A percentile compares a stretch with the other conserved stretches of the same genome.
Conservation (phyloP, 2,888 invertebrate genomes). For the Dryobotodes eremita region DNA sequence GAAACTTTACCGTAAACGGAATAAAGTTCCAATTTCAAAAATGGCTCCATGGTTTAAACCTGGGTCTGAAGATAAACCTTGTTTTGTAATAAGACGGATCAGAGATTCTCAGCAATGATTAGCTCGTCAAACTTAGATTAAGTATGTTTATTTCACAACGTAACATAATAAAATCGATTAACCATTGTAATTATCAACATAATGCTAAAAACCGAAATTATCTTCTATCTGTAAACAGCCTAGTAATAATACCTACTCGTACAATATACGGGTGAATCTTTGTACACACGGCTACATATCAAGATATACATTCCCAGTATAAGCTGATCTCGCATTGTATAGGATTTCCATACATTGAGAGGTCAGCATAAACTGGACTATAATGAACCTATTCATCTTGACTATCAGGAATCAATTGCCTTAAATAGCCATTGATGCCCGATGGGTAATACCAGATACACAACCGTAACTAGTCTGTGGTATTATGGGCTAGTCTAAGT, state of each 20-base stretch:
- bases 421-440: constrained; percentile 44
- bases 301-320: too few relatives aligned
- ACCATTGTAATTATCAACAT: neutral
- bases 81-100: neutral
- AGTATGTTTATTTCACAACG: neutral
- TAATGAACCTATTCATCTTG: constrained; percentile 25
- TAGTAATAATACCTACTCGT: too few relatives aligned
- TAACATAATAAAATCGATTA: neutral
- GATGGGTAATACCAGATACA: constrained; percentile 47
- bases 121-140: neutral
- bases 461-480: constrained; percentile 35
- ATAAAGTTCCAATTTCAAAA: neutral
- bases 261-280: too few relatives aligned
- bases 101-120: neutral
- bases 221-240: too few relatives aligned
- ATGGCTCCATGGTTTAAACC: neutral
- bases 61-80: neutral
- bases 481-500: constrained; percentile 30
- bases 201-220: too few relatives aligned
- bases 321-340: too few relatives aligned
- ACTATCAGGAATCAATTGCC: constrained; percentile 49
- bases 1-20: too few relatives aligned
- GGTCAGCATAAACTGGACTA: neutral
- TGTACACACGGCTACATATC: too few relatives aligned
- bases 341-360: neutral